A percentile compares a stretch with the other conserved stretches of the same genome.
These are phyloP conservation scores for Pantherophis alleghaniensis DNA, from an alignment of 2,797 vertebrate genomes.

Conservation along the genomic window DNA sequence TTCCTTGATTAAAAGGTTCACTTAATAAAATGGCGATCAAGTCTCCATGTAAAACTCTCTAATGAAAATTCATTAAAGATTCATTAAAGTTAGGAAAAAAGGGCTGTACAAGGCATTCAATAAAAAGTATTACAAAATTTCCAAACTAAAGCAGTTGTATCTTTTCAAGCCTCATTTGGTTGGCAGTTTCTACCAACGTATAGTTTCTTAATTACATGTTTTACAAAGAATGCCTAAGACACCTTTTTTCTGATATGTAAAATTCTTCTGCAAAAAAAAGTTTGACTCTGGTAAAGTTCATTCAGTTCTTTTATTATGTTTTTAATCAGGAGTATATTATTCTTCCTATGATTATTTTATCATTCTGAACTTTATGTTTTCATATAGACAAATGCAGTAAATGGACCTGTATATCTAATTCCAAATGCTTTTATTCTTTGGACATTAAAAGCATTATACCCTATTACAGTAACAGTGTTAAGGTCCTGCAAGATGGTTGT, in stretches of 20 bases:
- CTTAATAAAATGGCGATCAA: not conserved
- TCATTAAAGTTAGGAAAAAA: not conserved
- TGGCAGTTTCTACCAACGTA: not conserved
- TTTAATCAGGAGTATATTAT: not conserved
- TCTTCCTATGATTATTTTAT: not conserved
- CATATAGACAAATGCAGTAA: not conserved
- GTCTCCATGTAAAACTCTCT: not conserved
- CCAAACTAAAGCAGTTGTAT: not conserved
- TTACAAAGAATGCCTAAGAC: not conserved
- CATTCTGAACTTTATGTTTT: not conserved
- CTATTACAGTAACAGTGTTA: not conserved
- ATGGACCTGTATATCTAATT: not conserved
- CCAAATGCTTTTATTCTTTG: not conserved
- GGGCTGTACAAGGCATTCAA: not conserved
- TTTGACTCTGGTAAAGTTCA: not conserved
- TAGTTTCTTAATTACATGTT: not conserved
- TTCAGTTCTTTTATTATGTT: not conserved
- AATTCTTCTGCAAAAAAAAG: not conserved
- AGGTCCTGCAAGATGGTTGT: not conserved
- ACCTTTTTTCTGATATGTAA: not conserved
- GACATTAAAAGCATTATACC: not conserved
- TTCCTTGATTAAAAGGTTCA: not conserved
- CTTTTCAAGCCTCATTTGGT: not conserved
- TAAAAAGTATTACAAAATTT: not conserved
- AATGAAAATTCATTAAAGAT: not conserved